Evolutionary conservation across 2,113 vertebrate species (phyloP).

Genomic region (Apodemus sylvaticus): DNA sequence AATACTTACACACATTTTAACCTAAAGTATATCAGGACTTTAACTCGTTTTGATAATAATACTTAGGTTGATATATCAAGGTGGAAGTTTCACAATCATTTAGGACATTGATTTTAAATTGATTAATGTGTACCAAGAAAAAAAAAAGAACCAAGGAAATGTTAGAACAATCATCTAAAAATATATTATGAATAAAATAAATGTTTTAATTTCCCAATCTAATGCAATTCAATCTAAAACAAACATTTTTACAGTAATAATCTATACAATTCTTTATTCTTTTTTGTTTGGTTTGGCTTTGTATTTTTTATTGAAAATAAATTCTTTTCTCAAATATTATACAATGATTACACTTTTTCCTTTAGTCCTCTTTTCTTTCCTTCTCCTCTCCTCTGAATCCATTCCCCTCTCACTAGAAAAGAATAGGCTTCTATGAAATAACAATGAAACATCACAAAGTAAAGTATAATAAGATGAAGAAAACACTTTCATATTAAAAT

Average conservation of each 20-base stretch:
- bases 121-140: neutral
- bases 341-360: neutral
- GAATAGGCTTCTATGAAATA: neutral
- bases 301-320: neutral
- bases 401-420: neutral
- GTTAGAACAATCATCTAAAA: neutral
- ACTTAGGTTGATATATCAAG: neutral
- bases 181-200: neutral
- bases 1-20: neutral
- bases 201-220: neutral
- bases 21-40: neutral
- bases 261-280: no score
- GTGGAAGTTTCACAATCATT: neutral
- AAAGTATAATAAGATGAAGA: neutral
- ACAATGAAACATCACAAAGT: neutral
- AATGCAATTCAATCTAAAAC: neutral
- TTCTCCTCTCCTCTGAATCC: fast-evolving
- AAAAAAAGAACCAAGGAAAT: neutral
- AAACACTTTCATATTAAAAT: neutral
- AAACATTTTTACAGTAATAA: neutral
- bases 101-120: neutral
- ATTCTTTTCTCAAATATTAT: neutral
- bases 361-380: neutral
- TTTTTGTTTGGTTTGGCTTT: neutral
- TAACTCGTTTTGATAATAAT: neutral